Conservation (phyloP, 92 coral and sea anemone species). For the Paramuricea clavata region DNA sequence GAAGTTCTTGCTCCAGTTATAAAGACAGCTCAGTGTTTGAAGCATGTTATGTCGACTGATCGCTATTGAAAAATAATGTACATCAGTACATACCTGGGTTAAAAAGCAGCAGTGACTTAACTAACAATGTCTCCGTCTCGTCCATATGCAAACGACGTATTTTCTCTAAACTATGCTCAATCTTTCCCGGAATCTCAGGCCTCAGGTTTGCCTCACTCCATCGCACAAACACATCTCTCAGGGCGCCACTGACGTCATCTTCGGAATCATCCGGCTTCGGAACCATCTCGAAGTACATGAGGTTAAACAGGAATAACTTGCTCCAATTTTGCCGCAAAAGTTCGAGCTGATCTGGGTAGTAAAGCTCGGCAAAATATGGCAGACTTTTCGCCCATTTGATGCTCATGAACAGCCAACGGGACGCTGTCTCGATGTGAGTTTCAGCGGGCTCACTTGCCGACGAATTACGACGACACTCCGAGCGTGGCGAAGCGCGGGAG, state of each 20-base stretch:
- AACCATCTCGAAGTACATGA: conserved; percentile 91
- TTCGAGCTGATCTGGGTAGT: conserved; percentile 90
- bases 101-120: conserved; percentile 92
- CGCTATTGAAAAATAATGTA: background rate
- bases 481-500: conserved; percentile 35
- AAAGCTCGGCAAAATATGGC: conserved; percentile 91
- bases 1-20: no score
- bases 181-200: conserved; percentile 93
- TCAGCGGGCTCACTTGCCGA: conserved; percentile 58
- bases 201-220: conserved; percentile 77
- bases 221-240: conserved; percentile 54
- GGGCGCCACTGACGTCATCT: conserved; percentile 69
- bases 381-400: conserved; percentile 97
- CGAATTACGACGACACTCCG: conserved; percentile 41
- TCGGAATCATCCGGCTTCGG: conserved; percentile 80
- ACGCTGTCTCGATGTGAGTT: conserved; percentile 85
- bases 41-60: no score
- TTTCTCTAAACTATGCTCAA: conserved; percentile 90
- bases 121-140: conserved; percentile 85
- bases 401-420: conserved; percentile 91
- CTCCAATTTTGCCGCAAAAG: conserved; percentile 92
- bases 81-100: conserved; percentile 92
- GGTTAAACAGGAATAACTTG: conserved; percentile 87
- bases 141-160: conserved; percentile 88
- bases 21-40: no score